These are phyloP conservation scores for Telmatherina bonti DNA, from an alignment of 2,797 vertebrate genomes.

Conservation along the genomic window DNA sequence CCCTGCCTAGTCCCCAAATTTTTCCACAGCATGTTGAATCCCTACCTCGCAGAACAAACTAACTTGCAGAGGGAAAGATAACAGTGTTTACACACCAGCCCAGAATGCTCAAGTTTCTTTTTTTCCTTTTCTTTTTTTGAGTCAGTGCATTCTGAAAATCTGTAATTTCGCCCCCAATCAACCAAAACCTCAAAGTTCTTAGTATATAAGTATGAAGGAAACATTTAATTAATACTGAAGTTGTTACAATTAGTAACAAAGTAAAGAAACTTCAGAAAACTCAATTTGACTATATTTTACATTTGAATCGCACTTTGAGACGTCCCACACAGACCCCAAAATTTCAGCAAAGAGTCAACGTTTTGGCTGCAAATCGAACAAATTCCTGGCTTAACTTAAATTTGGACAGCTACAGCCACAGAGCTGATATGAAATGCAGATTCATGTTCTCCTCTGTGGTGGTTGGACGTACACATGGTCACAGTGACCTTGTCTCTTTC, in stretches of 20 bases:
- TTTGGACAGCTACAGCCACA: constrained; percentile 4
- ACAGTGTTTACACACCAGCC: neutral
- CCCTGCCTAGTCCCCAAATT: neutral
- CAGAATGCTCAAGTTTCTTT: neutral
- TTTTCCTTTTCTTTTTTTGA: neutral
- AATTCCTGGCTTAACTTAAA: constrained; percentile 23
- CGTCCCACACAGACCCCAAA: constrained; percentile 7
- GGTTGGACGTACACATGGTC: neutral
- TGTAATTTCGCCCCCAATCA: neutral
- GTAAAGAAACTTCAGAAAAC: neutral
- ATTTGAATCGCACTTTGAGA: neutral
- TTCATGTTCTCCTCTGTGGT: neutral
- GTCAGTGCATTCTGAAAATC: neutral
- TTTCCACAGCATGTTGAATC: neutral
- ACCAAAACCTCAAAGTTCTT: neutral
- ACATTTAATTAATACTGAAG: neutral
- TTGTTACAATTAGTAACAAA: neutral
- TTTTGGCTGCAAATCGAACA: constrained; percentile 13
- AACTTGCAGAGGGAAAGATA: neutral
- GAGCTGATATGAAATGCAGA: constrained; percentile 14
- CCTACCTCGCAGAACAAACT: neutral
- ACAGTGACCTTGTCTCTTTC: constrained; percentile 14
- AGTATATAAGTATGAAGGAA: neutral
- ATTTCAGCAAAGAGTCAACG: constrained; percentile 10
- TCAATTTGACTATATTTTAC: neutral